phyloP scores from a whole-genome alignment of 2,888 invertebrate species.

The Hyppa rectilinea region DNA sequence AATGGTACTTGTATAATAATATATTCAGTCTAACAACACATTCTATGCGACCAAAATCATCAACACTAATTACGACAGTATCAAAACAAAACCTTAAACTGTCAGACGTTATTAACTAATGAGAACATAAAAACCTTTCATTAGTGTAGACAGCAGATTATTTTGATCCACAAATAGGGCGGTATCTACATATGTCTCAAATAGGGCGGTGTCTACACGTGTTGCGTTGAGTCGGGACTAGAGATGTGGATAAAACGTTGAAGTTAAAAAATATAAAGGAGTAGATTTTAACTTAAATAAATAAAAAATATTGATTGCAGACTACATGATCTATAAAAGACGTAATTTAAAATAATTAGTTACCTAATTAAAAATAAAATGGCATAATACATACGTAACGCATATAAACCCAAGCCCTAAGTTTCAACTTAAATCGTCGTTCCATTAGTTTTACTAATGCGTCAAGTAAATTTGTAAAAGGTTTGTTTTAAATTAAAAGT shows the following conservation, averaged over 20 bases:
- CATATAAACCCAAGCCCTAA: too few relatives aligned
- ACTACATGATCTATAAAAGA: too few relatives aligned
- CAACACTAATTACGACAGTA: conserved; percentile 29
- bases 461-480: neutral
- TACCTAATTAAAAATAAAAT: neutral
- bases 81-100: conserved; percentile 49
- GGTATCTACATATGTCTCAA: conserved; percentile 52
- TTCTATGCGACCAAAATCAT: conserved; percentile 11
- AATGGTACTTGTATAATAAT: neutral
- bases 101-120: conserved; percentile 48
- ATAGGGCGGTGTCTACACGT: conserved; percentile 38
- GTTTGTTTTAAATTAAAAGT: neutral
- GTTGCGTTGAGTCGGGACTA: conserved; percentile 37
- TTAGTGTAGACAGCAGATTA: conserved; percentile 58
- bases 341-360: too few relatives aligned
- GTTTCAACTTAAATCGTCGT: neutral
- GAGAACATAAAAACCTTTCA: conserved; percentile 60
- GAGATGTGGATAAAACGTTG: conserved; percentile 6
- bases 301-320: too few relatives aligned
- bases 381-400: too few relatives aligned
- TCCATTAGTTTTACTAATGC: neutral
- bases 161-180: conserved; percentile 61
- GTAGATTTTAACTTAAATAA: too few relatives aligned
- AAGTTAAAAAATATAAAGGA: neutral
- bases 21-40: neutral